phyloP scores from a whole-genome alignment of 1,140 invertebrate species.

The Drosophila biarmipes region DNA sequence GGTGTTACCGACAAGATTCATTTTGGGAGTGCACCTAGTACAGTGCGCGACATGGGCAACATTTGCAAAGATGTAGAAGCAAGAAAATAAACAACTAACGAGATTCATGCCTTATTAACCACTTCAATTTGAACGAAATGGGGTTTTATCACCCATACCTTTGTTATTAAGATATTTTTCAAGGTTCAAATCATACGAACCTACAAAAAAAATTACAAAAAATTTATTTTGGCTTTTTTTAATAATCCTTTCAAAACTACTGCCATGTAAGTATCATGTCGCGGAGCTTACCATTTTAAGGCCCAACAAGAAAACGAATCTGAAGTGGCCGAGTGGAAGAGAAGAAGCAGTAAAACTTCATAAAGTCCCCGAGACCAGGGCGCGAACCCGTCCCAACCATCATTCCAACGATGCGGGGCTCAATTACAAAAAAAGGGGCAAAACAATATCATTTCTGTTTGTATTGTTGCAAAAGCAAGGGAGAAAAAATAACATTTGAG shows the following conservation, averaged over 20 bases:
- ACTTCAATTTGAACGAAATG: too few species aligned
- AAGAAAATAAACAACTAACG: neutral
- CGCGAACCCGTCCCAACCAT: conserved; percentile 8
- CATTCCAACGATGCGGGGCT: conserved; percentile 12
- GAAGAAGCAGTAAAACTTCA: conserved; percentile 28
- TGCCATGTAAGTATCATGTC: neutral
- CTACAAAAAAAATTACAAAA: too few species aligned
- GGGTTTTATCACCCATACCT: too few species aligned
- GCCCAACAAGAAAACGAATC: conserved; percentile 6
- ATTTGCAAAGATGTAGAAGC: neutral
- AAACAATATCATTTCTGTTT: conserved; percentile 11
- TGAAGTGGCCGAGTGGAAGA: conserved; percentile 24
- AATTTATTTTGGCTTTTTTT: too few species aligned
- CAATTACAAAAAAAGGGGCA: conserved; percentile 8
- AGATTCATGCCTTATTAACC: too few species aligned
- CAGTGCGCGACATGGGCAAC: conserved; percentile 3
- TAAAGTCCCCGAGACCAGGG: conserved; percentile 11
- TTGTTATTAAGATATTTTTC: too few species aligned
- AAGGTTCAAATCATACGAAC: too few species aligned
- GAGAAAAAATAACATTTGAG: neutral
- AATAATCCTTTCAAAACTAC: too few species aligned
- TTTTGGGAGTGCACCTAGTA: conserved; percentile 22
- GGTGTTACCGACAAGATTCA: conserved; percentile 8
- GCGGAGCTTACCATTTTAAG: neutral
- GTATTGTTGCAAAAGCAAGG: conserved; percentile 12